Evolutionary conservation across 2,113 vertebrate genomes (phyloP), one percentile per base, ranked within the genome.

Genomic region (Piprites chloris): DNA sequence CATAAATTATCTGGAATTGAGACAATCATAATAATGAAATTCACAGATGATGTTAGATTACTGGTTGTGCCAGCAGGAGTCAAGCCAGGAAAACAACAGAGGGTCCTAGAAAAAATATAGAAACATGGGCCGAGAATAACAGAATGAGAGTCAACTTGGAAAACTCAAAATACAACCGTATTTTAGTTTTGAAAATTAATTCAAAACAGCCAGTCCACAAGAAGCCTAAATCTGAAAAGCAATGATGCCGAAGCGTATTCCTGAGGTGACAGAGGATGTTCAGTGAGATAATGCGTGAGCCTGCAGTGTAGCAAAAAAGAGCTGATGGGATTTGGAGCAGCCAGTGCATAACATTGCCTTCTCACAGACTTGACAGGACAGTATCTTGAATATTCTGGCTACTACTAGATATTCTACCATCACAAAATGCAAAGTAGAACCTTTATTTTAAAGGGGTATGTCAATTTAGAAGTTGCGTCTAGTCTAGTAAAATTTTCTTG

Each of bases 151-250:
- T 91, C 87, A 85, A 16, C 49, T 85, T 90, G 87, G 85, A 94
- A 93, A 92, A 80, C 39, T 80, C 50, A 66, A 96, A 71, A 87
- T 83, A 72, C 84, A 90, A 92, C 56, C 95, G 92, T 44, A 81
- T n/a, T n/a, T n/a, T n/a, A n/a, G n/a, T n/a, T n/a, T n/a, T n/a
- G 78, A 89, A 92, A 87, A 87, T 80, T 79, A 93, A 85, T 83
- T 92, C 72, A 61, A 89, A 96, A 53, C 53, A 90, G 52, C 58
- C 39, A 47, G 14, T 56, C 62, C 71, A 35, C 22, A 63, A 74
- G 78, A 87, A 73, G 9, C 11, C 49, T 69, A 91, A 77, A 85
- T 90, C 72, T 87, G 69, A 68, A 93, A 87, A 95, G 49, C 37
- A 73, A 39, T 26, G 37, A 79, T 62, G 24, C 22, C 78, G 72